Conservation (phyloP, 2,888 invertebrate genomes). For the Tillus elongatus region DNA sequence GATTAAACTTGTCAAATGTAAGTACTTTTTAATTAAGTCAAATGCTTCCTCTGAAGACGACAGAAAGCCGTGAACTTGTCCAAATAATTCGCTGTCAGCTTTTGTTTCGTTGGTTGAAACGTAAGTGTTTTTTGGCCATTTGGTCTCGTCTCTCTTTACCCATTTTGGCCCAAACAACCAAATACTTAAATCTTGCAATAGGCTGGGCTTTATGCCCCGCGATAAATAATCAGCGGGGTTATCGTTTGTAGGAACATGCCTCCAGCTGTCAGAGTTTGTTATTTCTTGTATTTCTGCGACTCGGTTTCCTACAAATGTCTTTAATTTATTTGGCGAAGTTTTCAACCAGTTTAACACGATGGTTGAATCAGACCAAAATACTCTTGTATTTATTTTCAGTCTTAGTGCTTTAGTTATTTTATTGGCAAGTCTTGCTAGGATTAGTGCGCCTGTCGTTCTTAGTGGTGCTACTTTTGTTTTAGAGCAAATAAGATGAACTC, state of each 20-base stretch:
- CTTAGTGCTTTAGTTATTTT: background rate
- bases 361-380: background rate
- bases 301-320: background rate
- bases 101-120: no score
- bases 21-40: no score
- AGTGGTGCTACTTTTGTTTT: constrained; percentile 1
- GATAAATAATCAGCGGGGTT: background rate
- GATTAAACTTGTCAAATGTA: no score
- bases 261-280: background rate
- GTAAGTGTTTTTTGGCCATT: no score
- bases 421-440: background rate
- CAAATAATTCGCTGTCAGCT: no score
- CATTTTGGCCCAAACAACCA: background rate
- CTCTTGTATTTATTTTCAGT: background rate
- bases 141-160: constrained; percentile 10
- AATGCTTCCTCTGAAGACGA: no score
- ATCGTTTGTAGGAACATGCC: background rate
- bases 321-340: background rate
- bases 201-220: background rate
- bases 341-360: background rate
- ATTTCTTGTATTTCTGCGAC: background rate
- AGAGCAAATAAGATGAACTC: background rate
- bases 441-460: background rate
- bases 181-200: background rate
- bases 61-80: no score